Evolutionary conservation across 2,797 vertebrate genomes (phyloP), one percentile per base, ranked within the genome.

Genomic region (Buceros bicornis): DNA sequence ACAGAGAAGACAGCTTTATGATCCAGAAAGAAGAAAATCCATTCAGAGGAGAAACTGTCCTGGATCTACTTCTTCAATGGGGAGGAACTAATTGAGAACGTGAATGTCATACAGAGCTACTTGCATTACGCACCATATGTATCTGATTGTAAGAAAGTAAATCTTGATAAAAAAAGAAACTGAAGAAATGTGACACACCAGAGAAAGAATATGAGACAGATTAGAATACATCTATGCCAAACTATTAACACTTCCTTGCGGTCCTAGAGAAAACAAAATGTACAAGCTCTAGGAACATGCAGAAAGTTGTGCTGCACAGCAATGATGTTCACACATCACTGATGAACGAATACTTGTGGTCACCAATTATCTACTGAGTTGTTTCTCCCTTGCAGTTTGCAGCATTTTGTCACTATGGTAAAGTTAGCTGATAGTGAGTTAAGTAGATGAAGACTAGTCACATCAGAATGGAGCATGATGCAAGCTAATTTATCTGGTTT

Each of bases 11-110:
- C 91, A 97, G 94, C 82, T 96, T 96, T 95, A 96, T 94, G 93
- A 95, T 86, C 82, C 95, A 95, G 94, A 97, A 96, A 96, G 93
- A 16, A 93, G 93, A 95, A 96, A 96, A 96, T 88, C 85, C 33
- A 94, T 91, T 89, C 66, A 93, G 61, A 93, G 87, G 69, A 94
- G 93, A 97, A 96, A 86, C 82, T 83, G 89, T 86, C 76, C 87
- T 91, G 91, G 50, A 79, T 82, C 89, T 91, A 54, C 69, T 90
- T 94, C 87, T 94, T 95, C 84, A 96, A 48, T 13, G 83, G 81
- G 78, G 84, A 87, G 89, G 92, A 97, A 95, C 90, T 95, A 96
- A 96, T 90, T 93, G 90, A 77, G 88, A 79, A 93, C 6, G 51
- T 95, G 93, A 90, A 25, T 61, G 69, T 51, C 87, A 97, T 92